Conservation (phyloP, 2,888 invertebrate genomes). For the Lasioglossum zephyrum region DNA sequence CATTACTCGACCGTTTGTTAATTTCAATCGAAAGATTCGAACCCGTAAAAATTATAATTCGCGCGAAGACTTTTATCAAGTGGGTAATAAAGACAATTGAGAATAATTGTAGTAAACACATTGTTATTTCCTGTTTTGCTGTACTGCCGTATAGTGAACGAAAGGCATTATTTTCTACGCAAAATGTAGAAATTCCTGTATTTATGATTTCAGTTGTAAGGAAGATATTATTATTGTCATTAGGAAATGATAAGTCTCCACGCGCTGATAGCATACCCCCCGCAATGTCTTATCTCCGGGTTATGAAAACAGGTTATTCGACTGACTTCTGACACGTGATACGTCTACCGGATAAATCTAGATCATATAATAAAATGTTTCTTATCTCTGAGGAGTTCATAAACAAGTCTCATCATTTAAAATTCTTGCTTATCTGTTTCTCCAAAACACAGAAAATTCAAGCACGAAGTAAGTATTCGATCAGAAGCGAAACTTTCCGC, state of each 20-base stretch:
- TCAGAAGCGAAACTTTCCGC: neutral
- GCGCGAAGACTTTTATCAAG: neutral
- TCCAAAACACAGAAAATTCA: neutral
- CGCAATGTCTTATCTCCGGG: slow-evolving; percentile 36
- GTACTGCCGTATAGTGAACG: neutral
- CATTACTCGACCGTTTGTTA: neutral
- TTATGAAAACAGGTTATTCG: slow-evolving; percentile 27
- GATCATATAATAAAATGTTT: neutral
- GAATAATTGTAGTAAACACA: neutral
- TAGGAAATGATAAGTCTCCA: neutral
- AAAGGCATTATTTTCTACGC: neutral
- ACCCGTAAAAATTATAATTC: neutral
- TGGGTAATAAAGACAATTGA: neutral
- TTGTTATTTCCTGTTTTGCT: neutral
- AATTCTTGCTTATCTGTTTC: neutral
- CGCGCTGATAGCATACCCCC: slow-evolving; percentile 29
- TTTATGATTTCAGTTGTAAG: neutral
- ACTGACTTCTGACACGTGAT: slow-evolving; percentile 22
- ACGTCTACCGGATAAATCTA: slow-evolving; percentile 14
- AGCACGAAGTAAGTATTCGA: neutral
- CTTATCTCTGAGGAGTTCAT: neutral
- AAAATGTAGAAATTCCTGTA: neutral
- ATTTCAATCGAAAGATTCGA: neutral
- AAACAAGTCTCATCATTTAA: neutral
- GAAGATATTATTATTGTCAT: neutral